Evolutionary conservation across 2,888 invertebrate genomes (phyloP).

Genomic region (Nipponacmea schrenckii): DNA sequence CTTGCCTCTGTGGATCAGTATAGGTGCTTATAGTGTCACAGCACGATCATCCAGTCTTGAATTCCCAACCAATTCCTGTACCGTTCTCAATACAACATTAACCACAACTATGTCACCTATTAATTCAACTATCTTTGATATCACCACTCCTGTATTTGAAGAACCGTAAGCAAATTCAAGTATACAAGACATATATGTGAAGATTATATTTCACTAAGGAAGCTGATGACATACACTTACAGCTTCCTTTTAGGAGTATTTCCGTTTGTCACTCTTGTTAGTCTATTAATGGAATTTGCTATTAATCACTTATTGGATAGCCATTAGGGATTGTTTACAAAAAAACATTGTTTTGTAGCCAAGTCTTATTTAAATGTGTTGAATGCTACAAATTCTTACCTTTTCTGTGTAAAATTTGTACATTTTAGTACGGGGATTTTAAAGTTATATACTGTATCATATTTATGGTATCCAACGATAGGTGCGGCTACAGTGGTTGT

Average conservation of each 20-base stretch:
- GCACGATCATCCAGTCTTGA: conserved; percentile 23
- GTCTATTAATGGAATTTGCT: too few relatives aligned
- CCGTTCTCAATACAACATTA: conserved; percentile 16
- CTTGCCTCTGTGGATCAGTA: conserved; percentile 55
- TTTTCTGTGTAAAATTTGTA: too few relatives aligned
- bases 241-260: too few relatives aligned
- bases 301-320: too few relatives aligned
- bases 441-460: conserved; percentile 21
- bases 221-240: too few relatives aligned
- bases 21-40: conserved; percentile 48
- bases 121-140: background rate
- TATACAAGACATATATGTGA: too few relatives aligned
- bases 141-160: background rate
- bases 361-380: too few relatives aligned
- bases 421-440: conserved; percentile 2
- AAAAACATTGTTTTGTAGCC: too few relatives aligned
- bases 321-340: too few relatives aligned
- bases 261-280: too few relatives aligned
- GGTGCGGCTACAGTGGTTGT: conserved; percentile 18
- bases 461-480: conserved; percentile 26
- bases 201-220: too few relatives aligned
- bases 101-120: conserved; percentile 12
- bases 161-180: background rate
- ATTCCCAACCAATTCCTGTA: conserved; percentile 36
- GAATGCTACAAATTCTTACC: too few relatives aligned